Percentiles rank a stretch among this genome's conserved stretches.
Evolutionary conservation across 2,888 invertebrate genomes (phyloP).

Genomic region (Andrena camellia): DNA sequence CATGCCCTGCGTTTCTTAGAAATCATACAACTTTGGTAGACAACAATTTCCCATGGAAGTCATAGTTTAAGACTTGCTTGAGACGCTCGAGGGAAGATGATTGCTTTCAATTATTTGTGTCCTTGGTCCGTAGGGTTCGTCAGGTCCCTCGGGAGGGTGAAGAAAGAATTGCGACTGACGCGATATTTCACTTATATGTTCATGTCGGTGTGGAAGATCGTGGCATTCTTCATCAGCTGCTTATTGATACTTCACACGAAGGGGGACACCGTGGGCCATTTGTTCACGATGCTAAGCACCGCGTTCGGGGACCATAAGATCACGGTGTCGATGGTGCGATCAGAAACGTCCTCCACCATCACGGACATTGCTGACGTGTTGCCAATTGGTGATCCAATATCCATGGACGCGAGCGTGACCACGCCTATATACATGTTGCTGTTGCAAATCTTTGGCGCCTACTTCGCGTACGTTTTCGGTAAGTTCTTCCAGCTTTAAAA

Average conservation of each 20-base stretch:
- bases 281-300: conserved; percentile 91
- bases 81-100: not conserved
- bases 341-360: conserved; percentile 83
- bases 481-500: conserved; percentile 57
- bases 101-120: not conserved
- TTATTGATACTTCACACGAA: conserved; percentile 91
- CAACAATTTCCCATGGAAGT: too few species aligned
- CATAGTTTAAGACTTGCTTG: too few species aligned
- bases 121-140: conserved; percentile 85
- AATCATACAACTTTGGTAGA: too few species aligned
- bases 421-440: conserved; percentile 92
- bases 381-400: conserved; percentile 91
- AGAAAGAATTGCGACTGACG: conserved; percentile 91
- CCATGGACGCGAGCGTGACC: conserved; percentile 90
- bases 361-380: conserved; percentile 91
- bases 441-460: conserved; percentile 93
- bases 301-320: conserved; percentile 93
- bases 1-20: not conserved
- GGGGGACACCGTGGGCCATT: conserved; percentile 91
- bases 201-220: conserved; percentile 96
- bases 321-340: conserved; percentile 90
- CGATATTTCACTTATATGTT: conserved; percentile 96
- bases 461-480: conserved; percentile 95
- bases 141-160: conserved; percentile 91
- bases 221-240: conserved; percentile 91